A percentile compares a stretch with the other conserved stretches of the same genome.
phyloP scores from a whole-genome alignment of 2,888 invertebrate genomes.

The Sinhomidia bicolor region DNA sequence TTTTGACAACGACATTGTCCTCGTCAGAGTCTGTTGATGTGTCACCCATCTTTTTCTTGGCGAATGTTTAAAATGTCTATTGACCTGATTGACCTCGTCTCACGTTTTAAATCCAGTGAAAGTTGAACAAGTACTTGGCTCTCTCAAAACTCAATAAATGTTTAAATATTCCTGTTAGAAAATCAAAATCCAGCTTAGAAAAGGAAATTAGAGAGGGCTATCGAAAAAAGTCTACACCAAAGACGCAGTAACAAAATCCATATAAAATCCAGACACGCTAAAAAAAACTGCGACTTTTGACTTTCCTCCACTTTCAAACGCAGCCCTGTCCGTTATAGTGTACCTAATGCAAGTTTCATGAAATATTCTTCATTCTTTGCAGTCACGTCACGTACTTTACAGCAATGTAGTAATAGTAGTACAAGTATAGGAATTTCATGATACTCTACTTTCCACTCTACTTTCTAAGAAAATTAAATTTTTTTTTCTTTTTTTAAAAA shows the following conservation, averaged over 20 bases:
- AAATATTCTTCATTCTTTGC: neutral
- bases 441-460: neutral
- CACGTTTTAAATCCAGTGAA: no score
- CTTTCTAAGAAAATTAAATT: neutral
- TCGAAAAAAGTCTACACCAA: neutral
- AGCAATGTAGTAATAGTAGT: no score
- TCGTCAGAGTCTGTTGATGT: slow-evolving; percentile 51
- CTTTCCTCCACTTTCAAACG: neutral
- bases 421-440: no score
- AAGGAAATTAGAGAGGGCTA: neutral
- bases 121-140: no score
- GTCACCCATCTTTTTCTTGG: slow-evolving; percentile 61
- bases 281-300: neutral
- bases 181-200: neutral
- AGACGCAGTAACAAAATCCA: neutral
- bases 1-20: slow-evolving; percentile 30
- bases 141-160: neutral
- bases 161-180: neutral
- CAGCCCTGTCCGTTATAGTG: neutral
- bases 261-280: neutral
- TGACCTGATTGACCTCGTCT: no score
- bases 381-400: neutral
- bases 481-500: neutral
- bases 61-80: no score
- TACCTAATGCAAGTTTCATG: neutral